Base-by-base conservation (phyloP, 2,113 vertebrate genomes). In the Eptesicus fuscus region DNA sequence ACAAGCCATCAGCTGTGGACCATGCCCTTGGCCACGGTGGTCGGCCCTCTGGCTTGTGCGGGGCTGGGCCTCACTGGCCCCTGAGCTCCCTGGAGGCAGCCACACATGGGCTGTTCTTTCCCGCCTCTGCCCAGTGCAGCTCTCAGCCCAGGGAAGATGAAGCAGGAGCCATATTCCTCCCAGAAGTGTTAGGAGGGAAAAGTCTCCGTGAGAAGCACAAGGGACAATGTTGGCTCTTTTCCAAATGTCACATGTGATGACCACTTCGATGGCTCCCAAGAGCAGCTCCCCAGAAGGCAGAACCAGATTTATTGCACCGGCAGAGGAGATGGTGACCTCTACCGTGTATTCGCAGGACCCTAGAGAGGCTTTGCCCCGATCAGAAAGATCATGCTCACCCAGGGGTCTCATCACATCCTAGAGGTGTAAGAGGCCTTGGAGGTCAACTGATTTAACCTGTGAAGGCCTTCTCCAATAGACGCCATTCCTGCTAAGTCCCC, bases 341-440 rank as follows among this genome's bases (percentile, higher is more conserved):
- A 23, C 74, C 11, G 5, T 83, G 80, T 88, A 79, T 65, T 91
- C 11, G 23, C 53, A 85, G 91, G 85, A 79, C 79, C 89, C 91
- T 51, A 32, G 91, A 88, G 89, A 83, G 69, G 47, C 89, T 94
- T 83, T 83, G 86, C 78, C 69, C 79, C 86, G 53, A 0, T 91
- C 93, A 96, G 78, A 97, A 94, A 32, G 70, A 71, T 76, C 49
- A 67, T 95, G 49, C 76, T 87, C 74, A n/a, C 63, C 77, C 93
- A 78, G 22, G 88, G 90, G 5, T 74, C 63, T 96, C 59, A 28
- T 89, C 59, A 76, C 32, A 47, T 74, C 82, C 83, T 59, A 11
- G 30, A 94, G 61, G 69, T 40, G n/a, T 47, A 37, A 32, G 51
- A 89, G 71, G 22, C 51, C 35, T 59, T 49, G 30, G 61, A 59